Evolutionary conservation across 2,888 invertebrate genomes (phyloP), one percentile per base, ranked within the genome.

Genomic region (Drosophila nr. medialis): DNA sequence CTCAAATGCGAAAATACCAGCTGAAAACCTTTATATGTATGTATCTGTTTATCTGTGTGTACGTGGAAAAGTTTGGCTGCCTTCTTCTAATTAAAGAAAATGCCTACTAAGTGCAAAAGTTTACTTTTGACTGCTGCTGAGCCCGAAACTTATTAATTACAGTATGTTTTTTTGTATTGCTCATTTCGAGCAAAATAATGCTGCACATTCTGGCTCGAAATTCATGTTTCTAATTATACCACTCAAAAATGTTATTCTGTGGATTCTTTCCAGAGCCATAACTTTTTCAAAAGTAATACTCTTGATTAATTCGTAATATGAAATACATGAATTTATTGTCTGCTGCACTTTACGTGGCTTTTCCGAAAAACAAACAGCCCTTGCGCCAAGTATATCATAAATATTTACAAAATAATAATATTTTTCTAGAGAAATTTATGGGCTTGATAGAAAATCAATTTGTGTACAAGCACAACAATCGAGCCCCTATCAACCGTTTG

Each of bases 401-500:
- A 75, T 80, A 70, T 66, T 64, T 68, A 72, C 50, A 53, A 56
- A 49, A 59, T 70, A 68, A 62, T 72, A 72, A 68, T 42, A 75
- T 64, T 68, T 74, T 66, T 62, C 42, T 13, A 51, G 8, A 8
- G 53, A 65, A 82, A 85, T 85, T 87, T 85, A 87, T 79, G 74
- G 69, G 66, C 62, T 64, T 79, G 87, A 84, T 82, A 71, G 83
- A 77, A 82, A 76, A 85, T 83, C 85, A 78, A 85, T 87, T 84
- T 64, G 53, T 65, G 53, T 69, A 29, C 24, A 66, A 13, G 63
- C 30, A 62, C 40, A 51, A 42, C 40, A 53, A 45, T 29, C 27
- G 40, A 55, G 32, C 42, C 61, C 27, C 66, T 64, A 75, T 75
- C 70, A 65, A 56, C 34, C 49, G 56, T 53, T 60, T 40, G 30